Conservation (phyloP, 2,888 invertebrate species). For the Pecten maximus region DNA sequence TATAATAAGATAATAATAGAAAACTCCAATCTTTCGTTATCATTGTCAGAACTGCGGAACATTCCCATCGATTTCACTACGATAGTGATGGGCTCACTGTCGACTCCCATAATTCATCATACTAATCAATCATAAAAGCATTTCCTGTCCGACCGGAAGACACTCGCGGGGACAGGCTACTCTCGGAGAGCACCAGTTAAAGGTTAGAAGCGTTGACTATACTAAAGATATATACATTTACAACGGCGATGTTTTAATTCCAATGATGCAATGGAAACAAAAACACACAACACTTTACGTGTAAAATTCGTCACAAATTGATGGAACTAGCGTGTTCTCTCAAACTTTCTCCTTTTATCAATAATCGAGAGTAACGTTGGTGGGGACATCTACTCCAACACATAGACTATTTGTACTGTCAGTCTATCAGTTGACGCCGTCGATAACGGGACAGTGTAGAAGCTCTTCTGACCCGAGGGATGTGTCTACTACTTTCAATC, state of each 20-base stretch:
- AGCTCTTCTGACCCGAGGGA: background rate
- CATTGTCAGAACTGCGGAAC: background rate
- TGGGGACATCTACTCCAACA: no score
- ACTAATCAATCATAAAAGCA: conserved; percentile 24
- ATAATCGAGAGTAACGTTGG: background rate
- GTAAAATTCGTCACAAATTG: background rate
- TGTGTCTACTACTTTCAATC: background rate
- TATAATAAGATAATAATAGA: conserved; percentile 32
- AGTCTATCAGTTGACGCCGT: background rate
- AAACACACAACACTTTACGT: background rate
- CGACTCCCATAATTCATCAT: conserved; percentile 25
- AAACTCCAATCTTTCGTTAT: background rate
- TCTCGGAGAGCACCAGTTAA: background rate
- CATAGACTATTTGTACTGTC: background rate
- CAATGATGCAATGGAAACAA: background rate
- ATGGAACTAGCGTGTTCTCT: background rate
- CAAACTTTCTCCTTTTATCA: background rate
- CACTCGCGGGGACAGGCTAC: background rate
- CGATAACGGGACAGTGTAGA: background rate
- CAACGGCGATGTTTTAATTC: background rate
- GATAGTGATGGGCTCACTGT: background rate
- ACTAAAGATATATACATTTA: background rate
- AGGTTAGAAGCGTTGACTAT: background rate
- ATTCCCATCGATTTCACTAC: background rate
- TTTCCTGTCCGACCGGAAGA: conserved; percentile 7